Conservation (phyloP, 2,113 vertebrate species). For the Aegypius monachus region DNA sequence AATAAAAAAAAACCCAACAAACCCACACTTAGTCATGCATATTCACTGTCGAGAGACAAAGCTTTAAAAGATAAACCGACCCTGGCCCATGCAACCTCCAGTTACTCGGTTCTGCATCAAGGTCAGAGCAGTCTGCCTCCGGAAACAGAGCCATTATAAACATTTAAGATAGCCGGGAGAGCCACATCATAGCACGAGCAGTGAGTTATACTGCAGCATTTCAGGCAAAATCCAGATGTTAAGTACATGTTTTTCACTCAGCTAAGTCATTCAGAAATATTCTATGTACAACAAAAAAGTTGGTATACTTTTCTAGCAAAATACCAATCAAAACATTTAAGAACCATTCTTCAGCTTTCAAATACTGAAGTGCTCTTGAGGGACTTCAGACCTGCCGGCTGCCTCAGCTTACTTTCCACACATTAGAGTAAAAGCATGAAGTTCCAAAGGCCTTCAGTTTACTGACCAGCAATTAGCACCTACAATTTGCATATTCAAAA, state of each 20-base stretch:
- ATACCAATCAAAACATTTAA: neutral
- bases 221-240: neutral
- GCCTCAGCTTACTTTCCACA: neutral
- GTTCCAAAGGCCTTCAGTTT: neutral
- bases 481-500: neutral
- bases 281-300: neutral
- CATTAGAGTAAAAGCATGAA: neutral
- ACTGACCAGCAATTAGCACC: neutral
- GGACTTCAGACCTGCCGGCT: neutral
- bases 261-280: neutral
- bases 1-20: too few species aligned
- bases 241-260: neutral
- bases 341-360: neutral
- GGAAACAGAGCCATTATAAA: neutral
- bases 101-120: fast-evolving
- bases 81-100: fast-evolving
- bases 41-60: fast-evolving
- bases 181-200: neutral
- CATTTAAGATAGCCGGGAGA: too few species aligned
- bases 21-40: fast-evolving
- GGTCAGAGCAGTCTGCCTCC: neutral
- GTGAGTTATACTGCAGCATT: neutral
- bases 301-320: neutral
- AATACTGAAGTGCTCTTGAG: too few species aligned
- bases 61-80: fast-evolving